Evolutionary conservation across 2,797 vertebrate genomes (phyloP), one percentile per base, ranked within the genome.

Genomic region (Siniperca obscura): DNA sequence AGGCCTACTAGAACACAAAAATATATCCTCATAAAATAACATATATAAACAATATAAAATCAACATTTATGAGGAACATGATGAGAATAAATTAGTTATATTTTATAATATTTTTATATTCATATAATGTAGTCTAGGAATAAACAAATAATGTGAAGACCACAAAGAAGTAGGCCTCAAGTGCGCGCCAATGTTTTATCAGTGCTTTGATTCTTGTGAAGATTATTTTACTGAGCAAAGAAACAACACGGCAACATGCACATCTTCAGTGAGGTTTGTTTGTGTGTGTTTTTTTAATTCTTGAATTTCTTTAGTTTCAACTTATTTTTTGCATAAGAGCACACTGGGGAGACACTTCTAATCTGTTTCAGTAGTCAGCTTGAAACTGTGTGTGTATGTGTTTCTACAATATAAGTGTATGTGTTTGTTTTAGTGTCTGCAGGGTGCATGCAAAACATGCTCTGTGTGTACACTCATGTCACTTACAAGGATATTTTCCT

Each of bases 361-460:
- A 60, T 82, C 57, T 70, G 42, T 65, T 74, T 69, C 44, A 27
- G 52, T 30, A 27, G 22, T 40, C 53, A 34, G 19, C 48, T 17
- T n/a, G 36, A 52, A 64, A 46, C n/a, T 30, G 14, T 42, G 48
- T 50, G 25, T 52, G 21, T 27, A 22, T 74, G 50, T 59, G 44
- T 50, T 27, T 44, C 17, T 64, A 38, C 55, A 46, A 21, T 21
- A 50, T 46, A 10, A n/a, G 80, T 21, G 3, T 46, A 48, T 50
- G 50, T 72, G 68, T 81, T 70, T 68, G 74, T 48, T 78, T 76
- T 30, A 61, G 40, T 70, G 19, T 61, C 81, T 60, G 78, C 72
- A 46, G 74, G 57, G 27, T 50, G 75, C 69, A 61, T 25, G 13
- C 67, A 78, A 59, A 76, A 64, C 59, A 14, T 40, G 44, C 61